Base-by-base conservation (phyloP, 92 coral and sea anemone species). In the Micromussa lordhowensis region DNA sequence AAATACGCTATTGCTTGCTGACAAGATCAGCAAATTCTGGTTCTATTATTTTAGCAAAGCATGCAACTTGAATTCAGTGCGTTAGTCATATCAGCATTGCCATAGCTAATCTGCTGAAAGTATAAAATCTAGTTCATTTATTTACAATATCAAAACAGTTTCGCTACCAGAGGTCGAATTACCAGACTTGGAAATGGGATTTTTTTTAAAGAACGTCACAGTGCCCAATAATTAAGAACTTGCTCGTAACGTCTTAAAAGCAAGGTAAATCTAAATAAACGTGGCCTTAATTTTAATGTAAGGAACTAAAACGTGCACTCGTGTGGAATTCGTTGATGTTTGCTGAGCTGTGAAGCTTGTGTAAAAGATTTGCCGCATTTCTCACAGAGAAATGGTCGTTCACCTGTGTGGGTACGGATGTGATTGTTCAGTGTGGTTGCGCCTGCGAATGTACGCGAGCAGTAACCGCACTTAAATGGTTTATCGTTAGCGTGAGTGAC, bases 331-430 rank as follows among this genome's bases (percentile, higher is more conserved):
- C 96, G 95, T 66, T 96, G 98, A 68, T 98, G 99, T 61, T 95
- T 96, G 94, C 98, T 96, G 13, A 98, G 93, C 83, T 98, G 99
- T 24, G 99, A 96, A 19, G 99, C 97, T 80, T 96, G 98, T n/a
- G 98, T 88, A 82, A 98, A 98, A 55, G 89, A 80, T 86, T 93
- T 96, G 61, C 94, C 96, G 82, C 99, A 98, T 85, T 96, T 93
- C 29, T 87, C 94, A 81, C 99, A 98, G 30, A 87, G 86, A 75
- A 96, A 98, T 77, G 99, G 98, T 57, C 95, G 93, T 70, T 94
- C 99, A 4, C 99, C 99, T 1, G 99, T 98, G 92, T 98, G 99
- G 15, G 99, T 98, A 70, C 99, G 95, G 31, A 98, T 96, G 74
- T 98, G 99, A 69, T 98, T 98, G 89, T 96, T 94, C 77, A 98